A percentile compares a stretch with the other conserved stretches of the same genome.
phyloP scores from a whole-genome alignment of 1,140 invertebrate species.

The Apocrypta bakeri region DNA sequence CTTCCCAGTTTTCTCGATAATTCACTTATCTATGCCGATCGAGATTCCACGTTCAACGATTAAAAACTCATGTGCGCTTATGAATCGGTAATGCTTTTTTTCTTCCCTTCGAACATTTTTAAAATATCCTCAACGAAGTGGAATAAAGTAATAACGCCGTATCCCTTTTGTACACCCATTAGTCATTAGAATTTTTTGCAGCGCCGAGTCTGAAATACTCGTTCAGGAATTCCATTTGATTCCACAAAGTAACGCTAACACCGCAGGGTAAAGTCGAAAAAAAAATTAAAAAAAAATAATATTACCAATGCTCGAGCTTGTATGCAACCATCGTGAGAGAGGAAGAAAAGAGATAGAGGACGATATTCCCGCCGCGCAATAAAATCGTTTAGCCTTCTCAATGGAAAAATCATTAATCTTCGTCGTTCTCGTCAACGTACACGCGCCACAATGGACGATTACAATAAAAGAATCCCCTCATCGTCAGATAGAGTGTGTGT shows the following conservation, averaged over 20 bases:
- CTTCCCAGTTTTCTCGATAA: background rate
- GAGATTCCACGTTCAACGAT: background rate
- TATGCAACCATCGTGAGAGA: no score
- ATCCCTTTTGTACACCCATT: background rate
- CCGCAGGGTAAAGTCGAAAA: background rate
- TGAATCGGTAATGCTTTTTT: background rate
- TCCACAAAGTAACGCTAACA: slow-evolving; percentile 3
- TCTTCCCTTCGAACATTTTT: background rate
- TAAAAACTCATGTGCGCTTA: background rate
- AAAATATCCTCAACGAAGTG: background rate
- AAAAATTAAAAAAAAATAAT: background rate
- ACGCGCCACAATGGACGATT: background rate
- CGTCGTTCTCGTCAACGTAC: slow-evolving; percentile 9
- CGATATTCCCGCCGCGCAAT: slow-evolving; percentile 13
- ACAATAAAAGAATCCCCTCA: slow-evolving; percentile 9
- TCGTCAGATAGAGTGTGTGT: background rate
- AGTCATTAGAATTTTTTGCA: background rate
- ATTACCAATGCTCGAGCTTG: background rate
- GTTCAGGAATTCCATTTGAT: background rate
- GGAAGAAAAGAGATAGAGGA: background rate
- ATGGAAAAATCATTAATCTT: slow-evolving; percentile 43
- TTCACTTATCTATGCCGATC: background rate
- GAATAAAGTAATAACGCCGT: background rate
- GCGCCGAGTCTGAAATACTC: background rate
- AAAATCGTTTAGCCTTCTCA: slow-evolving; percentile 35